Base-by-base conservation (phyloP, 2,888 invertebrate species). In the Lochmaea capreae region DNA sequence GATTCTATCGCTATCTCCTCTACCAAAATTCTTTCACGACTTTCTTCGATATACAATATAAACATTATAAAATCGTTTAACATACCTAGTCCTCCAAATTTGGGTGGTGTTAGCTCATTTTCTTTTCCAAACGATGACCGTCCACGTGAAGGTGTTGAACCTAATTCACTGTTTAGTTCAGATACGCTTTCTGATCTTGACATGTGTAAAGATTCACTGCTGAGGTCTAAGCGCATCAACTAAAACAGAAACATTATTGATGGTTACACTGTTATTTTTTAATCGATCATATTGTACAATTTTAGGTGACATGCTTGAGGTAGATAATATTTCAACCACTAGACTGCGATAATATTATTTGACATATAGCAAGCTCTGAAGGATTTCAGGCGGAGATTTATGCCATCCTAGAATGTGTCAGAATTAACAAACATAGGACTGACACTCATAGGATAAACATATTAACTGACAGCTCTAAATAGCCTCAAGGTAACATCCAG, bases 61-160 rank as follows among this genome's bases (percentile, higher is more conserved):
- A 54, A 52, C 3, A 16, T 3, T 43, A 43, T 16, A 33, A 26
- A 22, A 46, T 18, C 11, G 11, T 43, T 10, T 57, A 68, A 88
- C 93, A 90, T 90, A 95, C 95, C 95, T 82, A 95, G 91, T 88
- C 95, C 95, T 88, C 94, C 83, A 86, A 95, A 95, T 88, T 95
- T 95, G 67, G 93, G 90, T 39, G 92, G 92, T 33, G 89, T 84
- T 49, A 90, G 86, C 67, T 91, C 91, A 0, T 87, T 85, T 73
- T 90, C 90, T 79, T 87, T 87, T 71, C 82, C 83, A 77, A 85
- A 85, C 77, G 84, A 84, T 22, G 83, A 75, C 70, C 86, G 82
- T 73, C 87, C 85, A 77, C 85, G 79, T n/a, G 84, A 75, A 42
- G 84, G 83, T 57, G 84, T 81, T 61, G 79, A 74, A 42, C 83